These are phyloP conservation scores for Drosophila sechellia DNA, from an alignment of 1,140 invertebrate genomes.

Conservation along the genomic window DNA sequence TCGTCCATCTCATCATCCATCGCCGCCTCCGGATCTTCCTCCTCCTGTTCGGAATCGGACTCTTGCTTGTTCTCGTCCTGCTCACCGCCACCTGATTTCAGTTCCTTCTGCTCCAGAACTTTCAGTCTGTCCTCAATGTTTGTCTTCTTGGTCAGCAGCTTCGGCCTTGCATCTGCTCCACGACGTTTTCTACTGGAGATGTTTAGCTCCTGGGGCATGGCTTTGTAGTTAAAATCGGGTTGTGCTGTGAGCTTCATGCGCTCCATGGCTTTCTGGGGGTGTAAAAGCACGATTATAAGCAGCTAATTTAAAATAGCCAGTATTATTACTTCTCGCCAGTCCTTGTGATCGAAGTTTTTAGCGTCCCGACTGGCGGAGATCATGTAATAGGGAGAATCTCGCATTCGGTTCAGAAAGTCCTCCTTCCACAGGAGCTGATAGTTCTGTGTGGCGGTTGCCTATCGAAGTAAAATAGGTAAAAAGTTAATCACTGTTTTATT, in stretches of 20 bases:
- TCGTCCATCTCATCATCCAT: conserved; percentile 89
- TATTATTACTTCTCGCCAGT: conserved; percentile 59
- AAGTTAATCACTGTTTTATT: neutral
- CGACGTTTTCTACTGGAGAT: conserved; percentile 56
- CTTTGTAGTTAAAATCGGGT: conserved; percentile 86
- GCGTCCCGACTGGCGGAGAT: conserved; percentile 86
- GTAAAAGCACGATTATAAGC: neutral
- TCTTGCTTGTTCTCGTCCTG: conserved; percentile 85
- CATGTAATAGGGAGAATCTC: conserved; percentile 87
- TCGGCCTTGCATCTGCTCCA: conserved; percentile 24
- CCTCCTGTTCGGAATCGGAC: conserved; percentile 84
- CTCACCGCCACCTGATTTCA: conserved; percentile 86
- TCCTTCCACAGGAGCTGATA: conserved; percentile 83
- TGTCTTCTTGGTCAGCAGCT: conserved; percentile 55
- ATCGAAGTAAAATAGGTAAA: neutral
- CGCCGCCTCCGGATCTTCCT: conserved; percentile 86
- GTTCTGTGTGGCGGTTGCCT: conserved; percentile 71
- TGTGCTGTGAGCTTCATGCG: conserved; percentile 86
- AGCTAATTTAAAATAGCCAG: fast-evolving
- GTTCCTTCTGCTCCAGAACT: conserved; percentile 87
- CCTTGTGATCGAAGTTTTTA: conserved; percentile 71
- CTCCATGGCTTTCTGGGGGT: conserved; percentile 87
- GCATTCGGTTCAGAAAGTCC: conserved; percentile 78
- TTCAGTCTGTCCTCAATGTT: conserved; percentile 82
- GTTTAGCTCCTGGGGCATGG: conserved; percentile 86